phyloP scores from a whole-genome alignment of 2,113 vertebrate genomes.

The Thryonomys swinderianus region DNA sequence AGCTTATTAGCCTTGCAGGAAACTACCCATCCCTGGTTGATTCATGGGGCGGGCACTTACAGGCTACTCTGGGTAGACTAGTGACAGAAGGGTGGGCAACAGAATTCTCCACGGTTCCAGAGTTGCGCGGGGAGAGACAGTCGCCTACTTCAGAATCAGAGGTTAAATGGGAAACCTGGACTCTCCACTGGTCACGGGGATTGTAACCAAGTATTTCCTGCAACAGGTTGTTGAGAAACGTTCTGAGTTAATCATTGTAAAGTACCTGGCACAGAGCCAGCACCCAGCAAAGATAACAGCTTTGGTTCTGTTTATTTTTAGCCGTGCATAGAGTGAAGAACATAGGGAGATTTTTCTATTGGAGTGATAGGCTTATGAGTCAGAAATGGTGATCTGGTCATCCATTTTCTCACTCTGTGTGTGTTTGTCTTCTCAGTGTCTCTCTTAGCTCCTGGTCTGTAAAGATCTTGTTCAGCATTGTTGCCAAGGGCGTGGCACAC shows the following conservation, averaged over 20 bases:
- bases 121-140: background rate
- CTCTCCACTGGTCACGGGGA: background rate
- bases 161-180: background rate
- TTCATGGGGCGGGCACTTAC: background rate
- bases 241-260: constrained; percentile 13
- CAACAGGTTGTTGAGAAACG: background rate
- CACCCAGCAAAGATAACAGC: background rate
- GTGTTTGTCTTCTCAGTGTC: background rate
- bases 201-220: background rate
- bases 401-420: background rate
- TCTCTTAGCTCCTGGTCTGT: background rate
- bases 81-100: background rate
- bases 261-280: background rate
- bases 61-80: background rate
- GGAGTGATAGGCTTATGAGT: background rate
- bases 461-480: background rate
- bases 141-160: background rate
- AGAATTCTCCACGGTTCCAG: background rate
- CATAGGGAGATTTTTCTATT: background rate
- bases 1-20: background rate
- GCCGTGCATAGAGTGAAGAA: background rate
- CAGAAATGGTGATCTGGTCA: background rate
- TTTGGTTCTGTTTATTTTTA: constrained; percentile 34
- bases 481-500: background rate
- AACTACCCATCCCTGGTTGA: background rate